Base-by-base conservation (phyloP, 2,797 vertebrate species). In the Galago senegalensis region DNA sequence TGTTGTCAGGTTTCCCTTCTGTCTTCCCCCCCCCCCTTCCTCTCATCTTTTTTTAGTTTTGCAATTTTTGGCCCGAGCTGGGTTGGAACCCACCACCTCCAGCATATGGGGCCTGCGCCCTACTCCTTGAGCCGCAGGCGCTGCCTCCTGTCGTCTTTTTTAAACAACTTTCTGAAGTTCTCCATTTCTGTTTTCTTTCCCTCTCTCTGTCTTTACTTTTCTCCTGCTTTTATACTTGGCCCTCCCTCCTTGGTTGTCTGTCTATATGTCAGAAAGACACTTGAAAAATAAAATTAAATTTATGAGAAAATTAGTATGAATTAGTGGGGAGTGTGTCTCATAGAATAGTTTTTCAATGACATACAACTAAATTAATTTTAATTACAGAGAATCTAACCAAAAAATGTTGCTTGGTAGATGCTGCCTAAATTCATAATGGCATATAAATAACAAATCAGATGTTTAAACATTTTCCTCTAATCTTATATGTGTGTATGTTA, bases 221-320 rank as follows among this genome's bases (percentile, higher is more conserved):
- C 18, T 58, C 20, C 8, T 16, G 2, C 27, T 20, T 27, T 31
- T 67, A 56, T 89, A 53, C 14, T 87, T 12, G 75, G 81, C 3
- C 4, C 23, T 69, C 37, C 14, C 14, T 73, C 13, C 49, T 93
- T 92, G 20, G 21, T 89, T 25, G 11, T 89, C 61, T 4, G 82
- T 69, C 20, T 79, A 27, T 20, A 34, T 87, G 29, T 87, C 91
- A 75, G 72, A 67, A 95, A 95, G 63, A 73, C 8, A 73, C 6
- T 29, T 69, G 40, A 83, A 93, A 89, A 85, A 87, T 87, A 58
- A 27, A 94, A 81, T 85, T 82, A 82, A 87, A 21, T 75, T 90
- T 96, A 27, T 91, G 63, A 27, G 69, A 53, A 97, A 96, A 60
- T 89, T 82, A 92, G 18, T 85, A n/a, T 86, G 63, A 94, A 89